Percentiles rank a stretch among this genome's conserved stretches.
Conservation (phyloP, 2,888 invertebrate genomes). For the Leptopilina drosophilae region DNA sequence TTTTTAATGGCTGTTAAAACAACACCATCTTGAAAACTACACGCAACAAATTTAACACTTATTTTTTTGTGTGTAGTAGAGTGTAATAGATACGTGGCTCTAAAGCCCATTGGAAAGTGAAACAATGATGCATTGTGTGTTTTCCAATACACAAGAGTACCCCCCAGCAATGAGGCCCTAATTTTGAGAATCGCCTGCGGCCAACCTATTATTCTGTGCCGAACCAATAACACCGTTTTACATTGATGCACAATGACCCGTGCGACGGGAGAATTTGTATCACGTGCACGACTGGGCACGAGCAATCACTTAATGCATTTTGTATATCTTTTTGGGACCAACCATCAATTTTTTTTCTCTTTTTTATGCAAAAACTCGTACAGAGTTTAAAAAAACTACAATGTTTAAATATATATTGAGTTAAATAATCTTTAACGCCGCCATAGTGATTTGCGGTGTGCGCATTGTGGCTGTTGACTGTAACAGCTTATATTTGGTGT, state of each 20-base stretch:
- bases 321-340: conserved; percentile 53
- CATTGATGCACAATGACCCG: conserved; percentile 51
- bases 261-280: conserved; percentile 58
- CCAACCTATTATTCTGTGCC: neutral
- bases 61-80: too few species aligned
- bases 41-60: too few species aligned
- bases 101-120: conserved; percentile 11
- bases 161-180: conserved; percentile 7
- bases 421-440: too few species aligned
- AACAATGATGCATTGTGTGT: conserved; percentile 17
- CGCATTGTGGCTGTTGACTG: conserved; percentile 13
- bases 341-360: conserved; percentile 31
- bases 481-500: conserved; percentile 59
- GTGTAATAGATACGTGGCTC: conserved; percentile 13
- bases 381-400: too few species aligned
- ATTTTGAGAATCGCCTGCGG: conserved; percentile 23
- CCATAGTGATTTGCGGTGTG: too few species aligned
- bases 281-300: conserved; percentile 59
- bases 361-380: too few species aligned
- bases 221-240: conserved; percentile 44
- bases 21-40: too few species aligned
- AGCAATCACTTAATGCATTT: conserved; percentile 65
- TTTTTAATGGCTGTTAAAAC: too few species aligned
- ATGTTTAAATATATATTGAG: too few species aligned
- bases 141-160: neutral